A percentile compares a stretch with the other conserved stretches of the same genome.
Conservation (phyloP, 2,113 vertebrate species). For the Triplophysa tibetana region DNA sequence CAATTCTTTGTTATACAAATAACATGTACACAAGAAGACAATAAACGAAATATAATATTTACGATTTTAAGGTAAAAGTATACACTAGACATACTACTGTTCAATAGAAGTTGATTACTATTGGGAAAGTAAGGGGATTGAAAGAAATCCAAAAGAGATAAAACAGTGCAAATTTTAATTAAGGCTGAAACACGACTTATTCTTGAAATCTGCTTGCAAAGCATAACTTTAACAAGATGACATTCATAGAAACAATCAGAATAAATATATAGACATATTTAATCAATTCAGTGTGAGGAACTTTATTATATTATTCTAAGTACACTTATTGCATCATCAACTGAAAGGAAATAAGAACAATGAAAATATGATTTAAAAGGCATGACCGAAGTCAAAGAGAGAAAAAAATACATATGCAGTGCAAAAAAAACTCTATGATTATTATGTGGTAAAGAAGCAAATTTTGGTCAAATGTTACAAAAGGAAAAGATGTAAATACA, state of each 20-base stretch:
- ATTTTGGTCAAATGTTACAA: slow-evolving; percentile 39
- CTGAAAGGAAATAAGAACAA: not conserved
- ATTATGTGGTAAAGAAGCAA: slow-evolving; percentile 9
- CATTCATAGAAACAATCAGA: not conserved
- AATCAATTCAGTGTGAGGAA: not conserved
- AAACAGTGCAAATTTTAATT: not conserved
- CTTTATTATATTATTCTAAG: too few relatives aligned
- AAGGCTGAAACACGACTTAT: not conserved
- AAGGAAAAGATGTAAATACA: slow-evolving; percentile 20
- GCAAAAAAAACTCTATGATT: slow-evolving; percentile 23
- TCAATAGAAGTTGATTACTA: too few relatives aligned
- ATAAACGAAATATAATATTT: too few relatives aligned
- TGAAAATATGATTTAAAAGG: not conserved
- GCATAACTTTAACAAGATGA: not conserved
- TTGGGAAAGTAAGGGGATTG: too few relatives aligned
- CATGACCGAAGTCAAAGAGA: not conserved
- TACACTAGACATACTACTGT: too few relatives aligned
- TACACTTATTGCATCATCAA: not conserved
- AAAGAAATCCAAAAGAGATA: not conserved
- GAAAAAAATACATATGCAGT: not conserved
- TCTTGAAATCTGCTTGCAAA: not conserved
- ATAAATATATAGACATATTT: not conserved
- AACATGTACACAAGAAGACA: too few relatives aligned
- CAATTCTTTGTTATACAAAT: too few relatives aligned
- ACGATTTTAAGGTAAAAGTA: too few relatives aligned